Evolutionary conservation across 2,797 vertebrate genomes (phyloP), one percentile per base, ranked within the genome.

Genomic region (Takifugu rubripes): DNA sequence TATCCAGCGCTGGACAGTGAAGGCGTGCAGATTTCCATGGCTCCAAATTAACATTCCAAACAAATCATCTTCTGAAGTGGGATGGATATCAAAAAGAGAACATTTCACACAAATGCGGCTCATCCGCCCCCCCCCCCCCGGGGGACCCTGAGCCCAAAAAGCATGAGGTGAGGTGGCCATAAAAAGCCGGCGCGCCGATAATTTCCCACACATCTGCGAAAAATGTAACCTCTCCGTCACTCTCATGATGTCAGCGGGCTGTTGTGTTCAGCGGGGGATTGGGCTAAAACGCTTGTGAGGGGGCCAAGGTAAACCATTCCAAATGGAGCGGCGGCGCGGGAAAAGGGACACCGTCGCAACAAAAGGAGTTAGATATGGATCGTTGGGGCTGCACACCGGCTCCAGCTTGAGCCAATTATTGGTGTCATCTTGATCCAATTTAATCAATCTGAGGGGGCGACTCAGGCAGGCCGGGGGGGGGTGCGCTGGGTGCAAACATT

Each of bases 361-460:
- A 78, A 94, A 90, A 84, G 78, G 83, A 84, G 81, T 88, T 88
- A 95, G 95, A 97, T 97, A 96, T 94, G 95, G 93, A 98, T 98
- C 94, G 90, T 94, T 95, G 92, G 93, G 93, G 90, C 93, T 92
- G 92, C 81, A 72, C 89, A 90, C 85, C 27, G 91, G 90, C 91
- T 70, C 67, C 96, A 99, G 94, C 96, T 98, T 98, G 96, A 96
- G 93, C 91, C 94, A 98, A 98, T 98, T 99, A 98, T 95, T 95
- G 93, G 94, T 96, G 94, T 99, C 96, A 99, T 99, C 95, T 98
- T 98, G 96, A 98, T 96, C 94, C 96, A 99, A 99, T 99, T 97
- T 93, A 95, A 98, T 97, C 94, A 96, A 95, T 95, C 93, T 92
- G 90, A 94, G 91, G 89, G 91, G 89, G 90, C 8, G 93, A 85